A percentile compares a stretch with the other conserved stretches of the same genome.
phyloP scores from a whole-genome alignment of 2,797 vertebrate species.

The Lagocephalus sceleratus region DNA sequence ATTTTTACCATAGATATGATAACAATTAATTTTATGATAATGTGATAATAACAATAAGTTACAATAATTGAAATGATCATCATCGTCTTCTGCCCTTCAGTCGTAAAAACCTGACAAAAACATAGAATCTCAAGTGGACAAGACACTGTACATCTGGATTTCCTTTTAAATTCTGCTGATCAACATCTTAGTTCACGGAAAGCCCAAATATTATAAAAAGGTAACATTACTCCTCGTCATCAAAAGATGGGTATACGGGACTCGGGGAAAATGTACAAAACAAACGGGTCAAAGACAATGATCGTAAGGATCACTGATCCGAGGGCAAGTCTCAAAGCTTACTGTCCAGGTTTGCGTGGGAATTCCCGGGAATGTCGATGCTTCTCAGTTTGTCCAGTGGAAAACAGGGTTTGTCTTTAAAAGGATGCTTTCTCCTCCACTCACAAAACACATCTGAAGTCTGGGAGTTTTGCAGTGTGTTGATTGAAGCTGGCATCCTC shows the following conservation, averaged over 20 bases:
- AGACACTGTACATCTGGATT: conserved; percentile 61
- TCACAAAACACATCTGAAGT: no score
- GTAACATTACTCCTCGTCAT: conserved; percentile 34
- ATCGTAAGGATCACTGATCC: conserved; percentile 16
- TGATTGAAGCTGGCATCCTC: conserved; percentile 13
- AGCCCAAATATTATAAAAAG: conserved; percentile 55
- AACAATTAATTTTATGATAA: neutral
- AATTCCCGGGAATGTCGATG: conserved; percentile 23
- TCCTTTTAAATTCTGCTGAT: conserved; percentile 44
- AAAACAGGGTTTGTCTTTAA: neutral
- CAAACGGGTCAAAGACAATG: conserved; percentile 26
- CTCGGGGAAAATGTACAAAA: conserved; percentile 17
- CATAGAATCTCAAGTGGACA: conserved; percentile 68
- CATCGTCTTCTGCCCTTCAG: conserved; percentile 50
- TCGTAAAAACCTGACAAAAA: conserved; percentile 68
- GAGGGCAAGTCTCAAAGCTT: conserved; percentile 32
- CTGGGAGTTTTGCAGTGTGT: conserved; percentile 19
- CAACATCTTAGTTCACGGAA: conserved; percentile 38
- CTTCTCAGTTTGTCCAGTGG: conserved; percentile 17
- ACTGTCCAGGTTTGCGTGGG: conserved; percentile 40
- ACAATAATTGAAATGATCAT: no score
- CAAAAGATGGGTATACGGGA: conserved; percentile 32
- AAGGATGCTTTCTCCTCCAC: conserved; percentile 22
- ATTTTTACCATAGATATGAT: conserved; percentile 55
- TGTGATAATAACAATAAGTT: no score